Conservation (phyloP, 2,113 vertebrate species). For the Lepidothrix coronata region DNA sequence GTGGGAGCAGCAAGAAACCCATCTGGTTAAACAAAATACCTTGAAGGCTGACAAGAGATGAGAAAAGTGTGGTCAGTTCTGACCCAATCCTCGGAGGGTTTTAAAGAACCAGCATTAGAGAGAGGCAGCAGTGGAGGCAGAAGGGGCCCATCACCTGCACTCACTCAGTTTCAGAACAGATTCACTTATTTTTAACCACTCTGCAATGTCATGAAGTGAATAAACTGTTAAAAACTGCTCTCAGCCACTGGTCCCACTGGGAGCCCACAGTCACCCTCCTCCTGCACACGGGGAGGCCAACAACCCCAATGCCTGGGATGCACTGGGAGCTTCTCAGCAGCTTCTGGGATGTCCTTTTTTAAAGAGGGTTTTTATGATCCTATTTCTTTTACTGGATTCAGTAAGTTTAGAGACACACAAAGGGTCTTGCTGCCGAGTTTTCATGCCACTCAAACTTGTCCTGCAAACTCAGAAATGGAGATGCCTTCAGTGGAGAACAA, state of each 20-base stretch:
- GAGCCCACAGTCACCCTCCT: background rate
- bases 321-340: rapidly evolving
- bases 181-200: constrained; percentile 2
- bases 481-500: background rate
- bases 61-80: background rate
- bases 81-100: background rate
- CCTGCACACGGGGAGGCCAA: rapidly evolving
- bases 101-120: background rate
- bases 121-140: background rate
- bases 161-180: background rate
- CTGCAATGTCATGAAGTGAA: background rate
- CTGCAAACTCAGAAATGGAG: background rate
- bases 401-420: background rate
- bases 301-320: background rate
- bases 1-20: background rate
- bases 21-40: background rate
- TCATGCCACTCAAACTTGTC: background rate
- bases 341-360: background rate
- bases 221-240: background rate
- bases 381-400: background rate
- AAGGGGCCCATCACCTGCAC: background rate
- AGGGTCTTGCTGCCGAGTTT: background rate
- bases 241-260: background rate
- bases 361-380: rapidly evolving
- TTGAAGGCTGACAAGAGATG: rapidly evolving